Percentiles rank a stretch among this genome's conserved stretches.
phyloP scores from a whole-genome alignment of 1,140 invertebrate species.

The Drosophila seguyi region DNA sequence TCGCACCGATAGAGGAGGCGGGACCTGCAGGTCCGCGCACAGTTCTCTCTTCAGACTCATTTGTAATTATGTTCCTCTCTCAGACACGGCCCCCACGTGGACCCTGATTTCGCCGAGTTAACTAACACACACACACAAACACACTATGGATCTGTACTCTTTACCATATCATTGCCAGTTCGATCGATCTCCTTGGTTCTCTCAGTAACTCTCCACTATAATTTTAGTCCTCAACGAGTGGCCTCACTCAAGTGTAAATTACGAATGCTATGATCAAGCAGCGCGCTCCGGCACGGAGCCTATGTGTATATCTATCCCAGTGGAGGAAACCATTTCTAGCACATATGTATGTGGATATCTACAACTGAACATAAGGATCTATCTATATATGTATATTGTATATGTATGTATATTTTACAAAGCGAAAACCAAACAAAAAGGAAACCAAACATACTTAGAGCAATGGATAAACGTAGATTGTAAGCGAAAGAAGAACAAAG shows the following conservation, averaged over 20 bases:
- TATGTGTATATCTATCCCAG: constrained; percentile 47
- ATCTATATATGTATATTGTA: constrained; percentile 75
- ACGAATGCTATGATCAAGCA: constrained; percentile 42
- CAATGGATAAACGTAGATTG: constrained; percentile 61
- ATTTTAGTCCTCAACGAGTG: constrained; percentile 22
- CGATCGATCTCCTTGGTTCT: constrained; percentile 68
- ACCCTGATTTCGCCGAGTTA: constrained; percentile 47
- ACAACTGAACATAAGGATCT: constrained; percentile 74
- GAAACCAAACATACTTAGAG: constrained; percentile 61
- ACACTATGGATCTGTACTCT: constrained; percentile 57
- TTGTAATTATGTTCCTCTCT: constrained; percentile 81
- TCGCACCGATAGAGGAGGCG: constrained; percentile 70
- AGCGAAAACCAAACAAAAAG: constrained; percentile 35
- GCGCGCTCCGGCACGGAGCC: constrained; percentile 14
- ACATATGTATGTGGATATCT: constrained; percentile 56
- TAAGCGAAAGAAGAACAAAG: constrained; percentile 57
- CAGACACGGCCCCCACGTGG: constrained; percentile 41
- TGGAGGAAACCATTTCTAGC: constrained; percentile 64
- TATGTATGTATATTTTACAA: constrained; percentile 83
- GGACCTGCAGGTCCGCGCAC: neutral
- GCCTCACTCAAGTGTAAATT: constrained; percentile 37
- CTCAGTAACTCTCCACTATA: constrained; percentile 37
- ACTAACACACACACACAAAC: constrained; percentile 33
- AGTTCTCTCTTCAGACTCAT: constrained; percentile 53
- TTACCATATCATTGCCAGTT: constrained; percentile 78